Evolutionary conservation across 1,140 invertebrate species (phyloP).

Genomic region (Bombyx mandarina): DNA sequence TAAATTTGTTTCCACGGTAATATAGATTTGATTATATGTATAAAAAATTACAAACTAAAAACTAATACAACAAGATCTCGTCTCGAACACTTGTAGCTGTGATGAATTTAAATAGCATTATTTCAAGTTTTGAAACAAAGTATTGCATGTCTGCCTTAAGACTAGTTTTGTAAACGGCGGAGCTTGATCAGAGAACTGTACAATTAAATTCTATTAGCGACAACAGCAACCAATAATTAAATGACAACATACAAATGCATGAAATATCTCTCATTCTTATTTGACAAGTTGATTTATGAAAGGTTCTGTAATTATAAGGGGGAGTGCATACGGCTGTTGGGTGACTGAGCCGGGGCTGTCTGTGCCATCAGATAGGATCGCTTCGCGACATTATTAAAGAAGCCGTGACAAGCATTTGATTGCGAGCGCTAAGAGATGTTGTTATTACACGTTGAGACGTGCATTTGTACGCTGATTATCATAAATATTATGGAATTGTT

Average conservation of each 20-base stretch:
- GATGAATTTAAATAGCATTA: no score
- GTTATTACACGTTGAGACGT: constrained; percentile 35
- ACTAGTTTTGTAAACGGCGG: constrained; percentile 24
- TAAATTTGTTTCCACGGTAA: no score
- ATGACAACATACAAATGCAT: constrained; percentile 38
- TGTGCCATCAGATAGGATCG: constrained; percentile 31
- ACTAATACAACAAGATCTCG: no score
- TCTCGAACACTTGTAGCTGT: no score
- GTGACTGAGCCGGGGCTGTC: constrained; percentile 12
- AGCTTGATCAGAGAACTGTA: constrained; percentile 26
- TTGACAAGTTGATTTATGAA: constrained; percentile 50
- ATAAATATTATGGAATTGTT: constrained; percentile 6
- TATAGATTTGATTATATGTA: no score
- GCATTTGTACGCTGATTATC: constrained; percentile 10
- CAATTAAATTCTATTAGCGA: constrained; percentile 66
- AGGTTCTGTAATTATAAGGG: constrained; percentile 54
- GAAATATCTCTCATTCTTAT: constrained; percentile 61
- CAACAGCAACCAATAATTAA: constrained; percentile 50
- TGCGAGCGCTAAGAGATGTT: constrained; percentile 29
- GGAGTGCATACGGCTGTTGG: constrained; percentile 20
- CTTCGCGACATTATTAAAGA: constrained; percentile 36
- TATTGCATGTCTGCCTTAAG: no score
- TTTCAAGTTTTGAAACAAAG: no score
- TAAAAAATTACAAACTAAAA: no score
- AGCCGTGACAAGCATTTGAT: constrained; percentile 41